Conservation (phyloP, 2,113 vertebrate species). For the Hyla sarda region DNA sequence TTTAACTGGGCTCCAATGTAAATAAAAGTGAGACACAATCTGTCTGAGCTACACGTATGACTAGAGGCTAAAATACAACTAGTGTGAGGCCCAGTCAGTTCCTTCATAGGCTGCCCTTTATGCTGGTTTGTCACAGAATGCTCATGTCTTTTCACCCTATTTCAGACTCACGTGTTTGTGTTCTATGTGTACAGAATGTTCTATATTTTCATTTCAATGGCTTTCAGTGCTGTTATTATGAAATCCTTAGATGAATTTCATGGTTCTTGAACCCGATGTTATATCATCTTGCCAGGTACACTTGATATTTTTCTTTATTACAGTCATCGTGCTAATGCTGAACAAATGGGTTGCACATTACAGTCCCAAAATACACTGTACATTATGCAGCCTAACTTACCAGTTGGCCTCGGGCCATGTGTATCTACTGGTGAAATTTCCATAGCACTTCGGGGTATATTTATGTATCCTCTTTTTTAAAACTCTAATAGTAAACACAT, state of each 20-base stretch:
- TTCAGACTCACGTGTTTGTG: slow-evolving; percentile 21
- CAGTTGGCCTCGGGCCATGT: slow-evolving; percentile 39
- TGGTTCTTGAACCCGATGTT: slow-evolving; percentile 35
- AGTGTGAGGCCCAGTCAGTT: neutral
- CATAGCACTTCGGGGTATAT: slow-evolving; percentile 49
- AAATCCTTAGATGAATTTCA: slow-evolving; percentile 43
- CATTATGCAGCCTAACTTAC: slow-evolving; percentile 30
- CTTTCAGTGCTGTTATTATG: slow-evolving; percentile 39
- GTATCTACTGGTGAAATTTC: slow-evolving; percentile 53
- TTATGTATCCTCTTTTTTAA: slow-evolving; percentile 36
- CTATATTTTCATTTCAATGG: slow-evolving; percentile 29
- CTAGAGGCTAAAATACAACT: neutral
- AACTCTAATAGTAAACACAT: slow-evolving; percentile 56
- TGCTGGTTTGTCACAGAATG: neutral
- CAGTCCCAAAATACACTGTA: slow-evolving; percentile 30
- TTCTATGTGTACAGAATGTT: slow-evolving; percentile 45
- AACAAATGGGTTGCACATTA: slow-evolving; percentile 48
- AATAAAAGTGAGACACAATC: slow-evolving; percentile 3
- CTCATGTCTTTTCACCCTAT: neutral
- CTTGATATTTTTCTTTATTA: slow-evolving; percentile 39
- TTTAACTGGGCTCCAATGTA: neutral
- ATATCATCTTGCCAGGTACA: slow-evolving; percentile 54
- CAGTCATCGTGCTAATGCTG: slow-evolving; percentile 31
- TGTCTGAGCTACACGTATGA: neutral
- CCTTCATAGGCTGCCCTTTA: slow-evolving; percentile 7